phyloP scores from a whole-genome alignment of 1,140 invertebrate species.

The Sycobia sp. region DNA sequence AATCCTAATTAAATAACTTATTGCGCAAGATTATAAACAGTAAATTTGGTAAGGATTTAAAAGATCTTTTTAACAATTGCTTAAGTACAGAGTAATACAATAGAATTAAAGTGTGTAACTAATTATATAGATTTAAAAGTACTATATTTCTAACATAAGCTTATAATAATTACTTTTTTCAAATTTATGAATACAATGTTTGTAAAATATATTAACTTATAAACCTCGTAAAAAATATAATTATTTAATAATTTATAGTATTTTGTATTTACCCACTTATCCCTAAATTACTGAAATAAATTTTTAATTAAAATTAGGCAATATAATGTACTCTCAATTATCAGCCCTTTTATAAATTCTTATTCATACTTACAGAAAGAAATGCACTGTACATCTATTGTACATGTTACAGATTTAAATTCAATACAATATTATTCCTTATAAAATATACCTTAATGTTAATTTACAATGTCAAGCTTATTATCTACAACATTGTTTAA shows the following conservation, averaged over 20 bases:
- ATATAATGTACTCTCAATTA: constrained; percentile 19
- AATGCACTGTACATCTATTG: constrained; percentile 21
- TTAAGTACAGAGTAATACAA: constrained; percentile 34
- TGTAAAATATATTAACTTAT: too few species aligned
- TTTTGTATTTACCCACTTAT: too few species aligned
- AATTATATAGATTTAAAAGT: constrained; percentile 27
- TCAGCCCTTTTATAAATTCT: background rate
- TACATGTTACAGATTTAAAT: background rate
- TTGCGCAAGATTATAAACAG: background rate
- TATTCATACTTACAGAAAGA: background rate
- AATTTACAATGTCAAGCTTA: constrained; percentile 29
- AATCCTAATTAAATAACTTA: constrained; percentile 7
- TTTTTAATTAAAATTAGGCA: constrained; percentile 21
- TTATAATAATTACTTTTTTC: constrained; percentile 25
- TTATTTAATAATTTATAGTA: too few species aligned
- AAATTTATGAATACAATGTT: background rate
- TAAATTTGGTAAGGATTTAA: constrained; percentile 26
- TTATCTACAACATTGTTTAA: background rate
- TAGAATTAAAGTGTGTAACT: constrained; percentile 13
- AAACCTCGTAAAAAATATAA: too few species aligned
- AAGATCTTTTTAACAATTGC: constrained; percentile 13
- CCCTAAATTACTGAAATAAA: background rate
- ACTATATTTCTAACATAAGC: constrained; percentile 27
- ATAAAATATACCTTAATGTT: constrained; percentile 20
- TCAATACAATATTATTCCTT: constrained; percentile 14